Base-by-base conservation (phyloP, 92 coral and sea anemone species). In the Porites lobata region DNA sequence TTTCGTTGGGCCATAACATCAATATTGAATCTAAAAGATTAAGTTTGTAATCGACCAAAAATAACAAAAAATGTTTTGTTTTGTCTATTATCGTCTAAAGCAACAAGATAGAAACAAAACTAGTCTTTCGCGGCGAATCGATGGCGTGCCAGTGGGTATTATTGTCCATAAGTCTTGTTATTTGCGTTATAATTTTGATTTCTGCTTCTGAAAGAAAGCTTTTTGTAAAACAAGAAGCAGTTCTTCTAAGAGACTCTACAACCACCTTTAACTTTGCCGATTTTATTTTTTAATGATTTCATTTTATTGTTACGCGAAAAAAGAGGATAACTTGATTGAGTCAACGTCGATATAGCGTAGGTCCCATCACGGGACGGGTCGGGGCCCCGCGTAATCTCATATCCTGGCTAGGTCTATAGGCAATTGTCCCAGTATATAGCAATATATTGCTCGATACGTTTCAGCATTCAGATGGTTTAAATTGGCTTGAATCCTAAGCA, bases 11-110 rank as follows among this genome's bases (percentile, higher is more conserved):
- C 87, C 80, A 84, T 50, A 84, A 64, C 87, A 84, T 84, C 87
- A 84, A 84, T 84, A 84, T 84, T 84, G 87, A 84, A 84, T 47
- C 81, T 73, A 75, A 73, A 74, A 84, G 80, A 84, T 84, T 84
- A 75, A 65, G 81, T 74, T 72, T 19, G 87, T 64, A 84, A 84
- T 84, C 80, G 79, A 84, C 86, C 13, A 82, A 69, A 81, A 82
- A 82, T 82, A 82, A 82, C 86, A 82, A 71, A 80, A 71, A 70
- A 19, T 82, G 68, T 82, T 82, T 82, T 82, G 77, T 72, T 82
- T 70, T 70, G 86, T 70, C 69, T 70, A 22, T 57, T 69, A 56
- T 82, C 78, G 21, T 63, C 64, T 84, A 62, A 74, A 74, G 87
- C 29, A 72, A 74, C 80, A 73, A 74, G 50, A 50, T 10, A 19